Evolutionary conservation across 2,797 vertebrate species (phyloP), one percentile per base, ranked within the genome.

Genomic region (Lophotriccus pileatus): DNA sequence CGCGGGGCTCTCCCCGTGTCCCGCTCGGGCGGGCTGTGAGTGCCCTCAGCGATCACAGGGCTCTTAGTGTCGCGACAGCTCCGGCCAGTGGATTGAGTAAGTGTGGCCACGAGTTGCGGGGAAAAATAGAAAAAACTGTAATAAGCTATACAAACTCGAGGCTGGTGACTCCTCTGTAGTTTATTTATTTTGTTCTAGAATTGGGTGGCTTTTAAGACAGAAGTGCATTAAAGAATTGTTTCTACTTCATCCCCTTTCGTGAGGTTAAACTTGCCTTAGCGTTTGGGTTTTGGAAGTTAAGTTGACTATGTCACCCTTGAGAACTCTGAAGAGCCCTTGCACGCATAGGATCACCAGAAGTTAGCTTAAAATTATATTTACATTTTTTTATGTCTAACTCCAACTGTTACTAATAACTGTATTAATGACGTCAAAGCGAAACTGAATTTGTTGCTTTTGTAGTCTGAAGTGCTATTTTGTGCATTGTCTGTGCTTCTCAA

Each of bases 331-430:
- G 43, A 64, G 3, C 44, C 0, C 46, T 72, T 6, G 1, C 22
- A 7, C 4, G 0, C 9, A 0, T 3, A 5, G 3, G 14, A 0
- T 56, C 7, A 4, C 14, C 9, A 7, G 60, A 34, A 78, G 88
- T 62, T 50, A 25, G 47, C 73, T 69, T 58, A n/a, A 75, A 55
- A 24, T 53, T 15, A 28, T 18, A 6, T 62, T 49, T 25, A 49
- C 47, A 14, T 81, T 49, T 32, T 73, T 60, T 47, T 91, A 44
- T 34, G 2, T 36, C 44, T 67, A 56, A 17, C 20, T 6, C 10
- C 8, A 28, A 2, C 36, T 64, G 43, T 72, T 84, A 6, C 49
- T 49, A 27, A 16, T 49, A 49, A 49, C 47, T 27, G 49, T 73
- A 7, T 39, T 63, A 27, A 28, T 34, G 55, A 66, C 58, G 25